These are phyloP conservation scores for Temnopleurus reevesii DNA, from an alignment of 53 echinoderm and acorn worm species.

Conservation along the genomic window DNA sequence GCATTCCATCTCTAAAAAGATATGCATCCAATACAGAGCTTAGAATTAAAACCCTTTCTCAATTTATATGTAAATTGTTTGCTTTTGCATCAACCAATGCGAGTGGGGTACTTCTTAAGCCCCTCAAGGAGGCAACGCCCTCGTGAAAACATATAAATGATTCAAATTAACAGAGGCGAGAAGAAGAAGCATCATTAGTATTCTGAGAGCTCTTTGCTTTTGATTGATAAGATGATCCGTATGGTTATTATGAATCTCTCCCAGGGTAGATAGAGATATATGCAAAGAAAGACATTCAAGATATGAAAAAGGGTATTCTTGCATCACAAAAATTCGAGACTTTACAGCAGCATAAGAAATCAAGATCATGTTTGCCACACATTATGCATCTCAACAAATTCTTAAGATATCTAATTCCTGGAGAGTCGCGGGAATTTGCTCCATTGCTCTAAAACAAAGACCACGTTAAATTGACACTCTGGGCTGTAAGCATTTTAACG, in stretches of 20 bases:
- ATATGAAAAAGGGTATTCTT: background rate
- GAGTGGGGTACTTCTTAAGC: background rate
- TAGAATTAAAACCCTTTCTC: background rate
- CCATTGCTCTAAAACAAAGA: too few species aligned
- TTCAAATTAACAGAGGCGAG: background rate
- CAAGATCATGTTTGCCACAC: too few species aligned
- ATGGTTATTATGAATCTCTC: background rate
- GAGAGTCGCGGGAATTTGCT: too few species aligned
- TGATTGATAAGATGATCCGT: background rate
- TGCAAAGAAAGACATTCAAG: background rate
- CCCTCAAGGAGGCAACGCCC: background rate
- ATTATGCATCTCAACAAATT: too few species aligned
- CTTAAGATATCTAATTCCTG: too few species aligned
- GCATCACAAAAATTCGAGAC: too few species aligned
- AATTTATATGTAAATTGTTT: conserved; percentile 16
- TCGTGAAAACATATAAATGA: background rate
- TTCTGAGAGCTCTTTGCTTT: background rate
- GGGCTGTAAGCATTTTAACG: too few species aligned
- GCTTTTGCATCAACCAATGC: background rate
- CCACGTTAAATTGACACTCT: too few species aligned
- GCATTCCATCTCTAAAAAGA: background rate
- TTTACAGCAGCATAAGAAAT: too few species aligned
- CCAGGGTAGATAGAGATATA: background rate
- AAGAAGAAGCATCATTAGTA: background rate
- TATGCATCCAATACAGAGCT: background rate